Base-by-base conservation (phyloP, 30 jellyfish, hydroid and myxozoan genomes). In the Nemopilema nomurai region DNA sequence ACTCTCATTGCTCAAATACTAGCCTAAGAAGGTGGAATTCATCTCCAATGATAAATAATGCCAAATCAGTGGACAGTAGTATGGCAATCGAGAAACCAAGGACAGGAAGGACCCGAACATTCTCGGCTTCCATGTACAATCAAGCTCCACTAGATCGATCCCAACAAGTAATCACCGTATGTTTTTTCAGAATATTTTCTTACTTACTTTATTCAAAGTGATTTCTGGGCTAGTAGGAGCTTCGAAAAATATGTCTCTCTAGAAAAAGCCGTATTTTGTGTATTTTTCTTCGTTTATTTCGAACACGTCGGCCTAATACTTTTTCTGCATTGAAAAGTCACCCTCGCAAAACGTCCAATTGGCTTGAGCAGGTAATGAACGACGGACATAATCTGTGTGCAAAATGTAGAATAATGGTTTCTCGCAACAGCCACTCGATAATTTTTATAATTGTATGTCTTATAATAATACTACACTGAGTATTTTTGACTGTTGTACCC, bases 51-150 rank as follows among this genome's bases (percentile, higher is more conserved):
- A 89, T 89, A 30, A 81, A 74, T 28, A 69, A 51, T 66, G 29
- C 29, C 50, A 62, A 68, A 73, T 0, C 28, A 26, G 74, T 62
- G 0, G 89, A 81, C 25, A 18, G 33, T 26, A 25, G 32, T 19
- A 23, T 78, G 17, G 82, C 85, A 3, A 53, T 23, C 66, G 97
- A 89, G 41, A 50, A 69, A 57, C 87, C 90, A 70, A 74, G 79
- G 51, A 51, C 71, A 8, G 85, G 81, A 28, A 74, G 97, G 41
- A 66, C 97, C 62, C 69, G 97, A 69, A 89, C 97, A n/a, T 89
- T 70, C 77, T 89, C 97, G 8, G 97, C 97, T 30, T 83, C 92
- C 74, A 83, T 83, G 92, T 83, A 71, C 86, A 28, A 33, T 41
- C 52, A 77, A 62, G 64, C 63, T 25, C 71, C 66, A 28, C 30